phyloP scores from a whole-genome alignment of 2,888 invertebrate genomes.

The Vesta saturnalis region DNA sequence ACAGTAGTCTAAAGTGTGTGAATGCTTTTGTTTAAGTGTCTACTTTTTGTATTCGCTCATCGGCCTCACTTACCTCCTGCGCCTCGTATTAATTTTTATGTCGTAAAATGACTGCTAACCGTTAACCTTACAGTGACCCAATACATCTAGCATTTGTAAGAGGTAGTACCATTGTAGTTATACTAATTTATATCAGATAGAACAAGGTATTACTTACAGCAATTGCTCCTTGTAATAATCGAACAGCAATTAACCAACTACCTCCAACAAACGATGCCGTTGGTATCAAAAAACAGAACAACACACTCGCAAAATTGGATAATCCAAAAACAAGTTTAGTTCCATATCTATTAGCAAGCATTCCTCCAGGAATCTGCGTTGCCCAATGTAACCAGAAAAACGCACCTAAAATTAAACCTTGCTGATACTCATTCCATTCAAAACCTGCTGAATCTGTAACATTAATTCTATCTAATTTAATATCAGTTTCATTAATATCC shows the following conservation, averaged over 20 bases:
- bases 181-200: background rate
- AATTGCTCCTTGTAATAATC: constrained; percentile 75
- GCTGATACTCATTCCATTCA: constrained; percentile 73
- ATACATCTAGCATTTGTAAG: too few species aligned
- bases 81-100: too few species aligned
- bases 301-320: constrained; percentile 70
- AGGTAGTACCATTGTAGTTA: background rate
- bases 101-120: too few species aligned
- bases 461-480: background rate
- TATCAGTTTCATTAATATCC: too few species aligned
- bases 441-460: constrained; percentile 47
- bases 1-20: too few species aligned
- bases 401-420: constrained; percentile 71
- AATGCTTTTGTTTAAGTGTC: too few species aligned
- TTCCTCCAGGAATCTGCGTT: constrained; percentile 77
- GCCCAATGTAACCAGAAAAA: constrained; percentile 80
- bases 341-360: constrained; percentile 74
- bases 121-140: too few species aligned
- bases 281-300: constrained; percentile 74
- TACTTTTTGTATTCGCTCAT: too few species aligned
- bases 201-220: constrained; percentile 66
- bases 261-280: constrained; percentile 69
- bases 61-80: too few species aligned
- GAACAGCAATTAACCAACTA: constrained; percentile 66
- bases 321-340: constrained; percentile 77